Evolutionary conservation across 2,888 invertebrate species (phyloP), one percentile per base, ranked within the genome.

Genomic region (Dusona sp.): DNA sequence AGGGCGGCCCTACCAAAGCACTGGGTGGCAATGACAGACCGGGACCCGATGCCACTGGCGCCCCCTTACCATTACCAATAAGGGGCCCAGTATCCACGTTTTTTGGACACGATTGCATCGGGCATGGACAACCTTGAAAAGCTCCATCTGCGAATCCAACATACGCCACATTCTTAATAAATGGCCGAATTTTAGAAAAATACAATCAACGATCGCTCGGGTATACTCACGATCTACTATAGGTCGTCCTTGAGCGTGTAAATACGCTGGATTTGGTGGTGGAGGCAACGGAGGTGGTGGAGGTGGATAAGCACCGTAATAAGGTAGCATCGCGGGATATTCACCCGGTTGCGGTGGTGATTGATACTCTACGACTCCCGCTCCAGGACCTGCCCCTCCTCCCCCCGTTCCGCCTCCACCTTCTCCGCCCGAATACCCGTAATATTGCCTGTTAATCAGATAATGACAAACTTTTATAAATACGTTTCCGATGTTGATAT

Each of bases 71-170:
- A 97, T 97, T 97, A 97, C 98, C 98, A 98, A 97, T 98, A 98
- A 97, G 98, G 97, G 98, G 98, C 97, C 98, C 98, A 98, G 98
- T 98, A 98, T 96, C 97, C 97, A 97, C 98, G 98, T 98, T 98
- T 98, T 98, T 98, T 98, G 98, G 97, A 98, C 98, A 98, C 96
- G 98, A 97, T 96, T 97, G 97, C 96, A 98, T 96, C 95, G 98
- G 97, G 96, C 98, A 98, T 92, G 98, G 97, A 95, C 98, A 98
- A 95, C 96, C 95, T 93, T 96, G 96, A 94, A 96, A 95, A 94
- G 96, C 95, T 93, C 94, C 94, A 94, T 95, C 95, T 95, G 92
- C 19, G n/a, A 68, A 61, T 61, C 4, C 48, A 48, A 19, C 1
- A 48, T 1, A 11, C 57, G 3, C 3, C 3, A 54, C 57, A 9